Evolutionary conservation across 2,888 invertebrate species (phyloP).

Genomic region (Aradus depressus): DNA sequence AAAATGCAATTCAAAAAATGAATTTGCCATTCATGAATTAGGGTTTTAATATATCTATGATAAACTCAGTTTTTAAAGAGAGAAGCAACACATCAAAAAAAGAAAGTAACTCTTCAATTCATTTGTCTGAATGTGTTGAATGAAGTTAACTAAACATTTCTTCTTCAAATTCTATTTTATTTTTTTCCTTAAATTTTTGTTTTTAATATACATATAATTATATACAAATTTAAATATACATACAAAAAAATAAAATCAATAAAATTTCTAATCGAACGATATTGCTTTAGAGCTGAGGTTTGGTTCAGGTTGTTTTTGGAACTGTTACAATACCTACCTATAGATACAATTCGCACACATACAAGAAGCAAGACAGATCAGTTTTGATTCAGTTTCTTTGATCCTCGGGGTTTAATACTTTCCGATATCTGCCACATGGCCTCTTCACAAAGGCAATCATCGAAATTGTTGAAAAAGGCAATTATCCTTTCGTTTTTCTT

Average conservation of each 20-base stretch:
- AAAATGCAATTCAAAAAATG: too few species aligned
- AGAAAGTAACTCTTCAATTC: too few species aligned
- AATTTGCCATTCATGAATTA: too few species aligned
- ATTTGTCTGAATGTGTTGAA: conserved; percentile 12
- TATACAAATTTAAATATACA: conserved; percentile 11
- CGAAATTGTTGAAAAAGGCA: conserved; percentile 92
- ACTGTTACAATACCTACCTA: too few species aligned
- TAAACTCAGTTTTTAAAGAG: too few species aligned
- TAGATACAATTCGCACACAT: too few species aligned
- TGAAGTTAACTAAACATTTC: conserved; percentile 7
- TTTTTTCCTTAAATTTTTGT: neutral
- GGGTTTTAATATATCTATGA: too few species aligned
- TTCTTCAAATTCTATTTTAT: conserved; percentile 1
- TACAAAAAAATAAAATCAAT: conserved; percentile 9
- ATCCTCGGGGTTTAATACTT: conserved; percentile 80
- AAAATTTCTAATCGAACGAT: conserved; percentile 14
- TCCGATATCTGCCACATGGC: conserved; percentile 98
- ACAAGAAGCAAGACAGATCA: too few species aligned
- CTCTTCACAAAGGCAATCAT: conserved; percentile 90
- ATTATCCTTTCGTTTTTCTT: conserved; percentile 89
- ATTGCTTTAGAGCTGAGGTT: too few species aligned
- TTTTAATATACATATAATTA: conserved; percentile 5
- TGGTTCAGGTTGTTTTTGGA: too few species aligned
- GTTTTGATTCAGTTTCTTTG: conserved; percentile 27
- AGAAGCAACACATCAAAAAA: too few species aligned